phyloP scores from a whole-genome alignment of 2,113 vertebrate species.

The Struthidea cinerea region DNA sequence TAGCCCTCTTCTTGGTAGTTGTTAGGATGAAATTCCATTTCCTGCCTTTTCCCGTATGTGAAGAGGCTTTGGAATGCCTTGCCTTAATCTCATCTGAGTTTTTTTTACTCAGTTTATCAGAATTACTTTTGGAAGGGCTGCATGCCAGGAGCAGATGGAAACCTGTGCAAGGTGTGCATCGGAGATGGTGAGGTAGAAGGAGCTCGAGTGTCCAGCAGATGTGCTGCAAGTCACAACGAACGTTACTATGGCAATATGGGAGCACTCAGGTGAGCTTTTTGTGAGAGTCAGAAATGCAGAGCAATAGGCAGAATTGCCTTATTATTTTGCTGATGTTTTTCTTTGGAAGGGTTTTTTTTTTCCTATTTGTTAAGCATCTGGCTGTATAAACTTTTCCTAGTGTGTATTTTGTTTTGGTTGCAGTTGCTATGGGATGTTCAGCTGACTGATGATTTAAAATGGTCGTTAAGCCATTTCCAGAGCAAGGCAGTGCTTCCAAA shows the following conservation, averaged over 20 bases:
- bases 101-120: conserved; percentile 71
- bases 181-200: conserved; percentile 76
- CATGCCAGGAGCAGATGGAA: conserved; percentile 81
- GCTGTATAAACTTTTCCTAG: neutral
- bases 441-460: neutral
- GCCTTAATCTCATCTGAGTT: neutral
- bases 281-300: neutral
- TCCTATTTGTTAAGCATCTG: neutral
- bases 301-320: neutral
- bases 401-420: neutral
- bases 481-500: neutral
- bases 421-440: neutral
- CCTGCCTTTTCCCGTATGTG: neutral
- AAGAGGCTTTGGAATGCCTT: neutral
- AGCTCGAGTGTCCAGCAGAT: conserved; percentile 74
- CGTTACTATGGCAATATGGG: conserved; percentile 90
- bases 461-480: neutral
- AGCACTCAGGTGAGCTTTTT: conserved; percentile 75
- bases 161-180: conserved; percentile 87
- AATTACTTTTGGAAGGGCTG: conserved; percentile 89
- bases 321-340: neutral
- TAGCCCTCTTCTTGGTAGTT: neutral
- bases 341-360: neutral
- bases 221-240: conserved; percentile 84
- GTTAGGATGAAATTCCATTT: neutral